Percentiles rank a stretch among this genome's conserved stretches.
These are phyloP conservation scores for Melanocharis versteri DNA, from an alignment of 2,113 vertebrate species.

Conservation along the genomic window DNA sequence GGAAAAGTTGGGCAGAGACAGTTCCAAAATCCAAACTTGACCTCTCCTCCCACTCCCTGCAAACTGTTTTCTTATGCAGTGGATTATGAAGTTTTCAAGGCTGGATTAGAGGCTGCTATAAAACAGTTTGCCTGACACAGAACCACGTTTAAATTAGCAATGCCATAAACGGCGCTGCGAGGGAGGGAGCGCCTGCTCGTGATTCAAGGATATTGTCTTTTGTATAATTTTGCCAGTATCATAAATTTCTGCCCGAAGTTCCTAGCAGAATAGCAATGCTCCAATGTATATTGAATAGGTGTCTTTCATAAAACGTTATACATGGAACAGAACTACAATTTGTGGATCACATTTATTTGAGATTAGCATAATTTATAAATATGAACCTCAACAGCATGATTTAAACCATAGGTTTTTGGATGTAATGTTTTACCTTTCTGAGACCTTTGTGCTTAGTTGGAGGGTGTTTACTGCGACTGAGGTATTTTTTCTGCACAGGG, in stretches of 20 bases:
- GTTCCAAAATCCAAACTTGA: background rate
- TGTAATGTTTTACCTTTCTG: background rate
- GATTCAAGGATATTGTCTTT: slow-evolving; percentile 9
- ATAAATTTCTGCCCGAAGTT: slow-evolving; percentile 16
- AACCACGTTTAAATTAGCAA: slow-evolving; percentile 55
- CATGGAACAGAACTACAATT: background rate
- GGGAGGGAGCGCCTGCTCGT: background rate
- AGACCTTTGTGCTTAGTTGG: background rate
- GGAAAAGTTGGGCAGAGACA: background rate
- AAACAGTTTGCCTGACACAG: slow-evolving; percentile 36
- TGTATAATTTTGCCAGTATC: slow-evolving; percentile 30
- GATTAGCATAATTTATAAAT: background rate
- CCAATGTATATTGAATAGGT: background rate
- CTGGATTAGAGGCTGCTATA: slow-evolving; percentile 25
- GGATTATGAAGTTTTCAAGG: slow-evolving; percentile 9
- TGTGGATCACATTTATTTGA: background rate
- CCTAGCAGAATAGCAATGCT: background rate
- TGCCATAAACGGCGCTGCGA: background rate
- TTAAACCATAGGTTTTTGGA: background rate
- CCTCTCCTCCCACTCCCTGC: background rate
- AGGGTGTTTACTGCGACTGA: background rate
- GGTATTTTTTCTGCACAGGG: slow-evolving; percentile 39
- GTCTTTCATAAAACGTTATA: slow-evolving; percentile 29
- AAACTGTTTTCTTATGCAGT: background rate
- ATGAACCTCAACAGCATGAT: background rate